Conservation (phyloP, 1,140 invertebrate genomes). For the Conus ventricosus region DNA sequence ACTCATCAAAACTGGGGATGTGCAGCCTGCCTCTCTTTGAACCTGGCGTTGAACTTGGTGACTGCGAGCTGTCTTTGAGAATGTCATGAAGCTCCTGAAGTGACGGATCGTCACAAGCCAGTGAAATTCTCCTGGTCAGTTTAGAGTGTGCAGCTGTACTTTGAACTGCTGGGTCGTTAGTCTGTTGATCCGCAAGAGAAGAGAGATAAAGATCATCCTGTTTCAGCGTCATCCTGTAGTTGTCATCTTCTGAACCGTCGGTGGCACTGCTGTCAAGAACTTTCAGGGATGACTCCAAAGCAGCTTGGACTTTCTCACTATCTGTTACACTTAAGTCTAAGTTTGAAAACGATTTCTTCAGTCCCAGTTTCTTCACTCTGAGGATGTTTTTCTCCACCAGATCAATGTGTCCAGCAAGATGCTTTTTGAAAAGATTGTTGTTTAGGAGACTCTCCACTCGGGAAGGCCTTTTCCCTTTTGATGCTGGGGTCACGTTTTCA, state of each 20-base stretch:
- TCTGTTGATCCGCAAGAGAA: not conserved
- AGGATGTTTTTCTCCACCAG: slow-evolving; percentile 34
- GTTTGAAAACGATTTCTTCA: slow-evolving; percentile 40
- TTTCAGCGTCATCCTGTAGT: not conserved
- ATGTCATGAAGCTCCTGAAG: not conserved
- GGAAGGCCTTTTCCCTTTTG: not conserved
- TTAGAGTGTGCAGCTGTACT: not conserved
- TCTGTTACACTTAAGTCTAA: slow-evolving; percentile 28
- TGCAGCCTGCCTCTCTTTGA: slow-evolving; percentile 4
- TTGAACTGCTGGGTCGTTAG: not conserved
- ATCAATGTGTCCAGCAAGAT: slow-evolving; percentile 33
- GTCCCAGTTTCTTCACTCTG: not conserved
- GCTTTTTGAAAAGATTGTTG: slow-evolving; percentile 43
- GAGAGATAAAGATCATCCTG: not conserved
- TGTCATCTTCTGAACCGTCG: not conserved
- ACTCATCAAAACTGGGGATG: slow-evolving; percentile 42
- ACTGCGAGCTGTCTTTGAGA: not conserved
- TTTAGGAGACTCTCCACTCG: slow-evolving; percentile 31
- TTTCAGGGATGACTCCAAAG: slow-evolving; percentile 12
- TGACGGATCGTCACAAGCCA: slow-evolving; percentile 16
- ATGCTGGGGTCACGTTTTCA: not conserved
- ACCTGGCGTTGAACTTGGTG: not conserved
- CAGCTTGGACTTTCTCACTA: not conserved
- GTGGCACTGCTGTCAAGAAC: not conserved
- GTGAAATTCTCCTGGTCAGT: not conserved